Evolutionary conservation across 2,797 vertebrate species (phyloP).

Genomic region (Notoglanidium macrostoma): DNA sequence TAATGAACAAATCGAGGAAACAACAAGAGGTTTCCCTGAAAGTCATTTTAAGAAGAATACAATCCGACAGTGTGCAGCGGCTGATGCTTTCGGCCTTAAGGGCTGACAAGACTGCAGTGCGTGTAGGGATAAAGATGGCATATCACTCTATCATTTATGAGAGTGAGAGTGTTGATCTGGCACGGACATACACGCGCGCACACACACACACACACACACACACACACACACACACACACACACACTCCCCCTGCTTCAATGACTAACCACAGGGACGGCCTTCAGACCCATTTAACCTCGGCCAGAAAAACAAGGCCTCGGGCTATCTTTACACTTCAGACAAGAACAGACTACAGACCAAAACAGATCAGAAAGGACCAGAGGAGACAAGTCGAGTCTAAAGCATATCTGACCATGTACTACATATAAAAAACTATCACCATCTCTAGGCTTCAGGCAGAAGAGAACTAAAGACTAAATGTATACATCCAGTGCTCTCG

Average conservation of each 20-base stretch:
- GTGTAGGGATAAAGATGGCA: slow-evolving; percentile 26
- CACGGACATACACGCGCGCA: neutral
- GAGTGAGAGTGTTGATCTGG: slow-evolving; percentile 1
- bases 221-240: slow-evolving; percentile 17
- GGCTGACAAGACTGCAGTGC: slow-evolving; percentile 12
- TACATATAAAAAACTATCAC: neutral
- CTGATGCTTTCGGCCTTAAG: neutral
- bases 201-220: slow-evolving; percentile 4
- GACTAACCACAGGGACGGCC: slow-evolving; percentile 21
- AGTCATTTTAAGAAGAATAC: neutral
- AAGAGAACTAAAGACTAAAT: neutral
- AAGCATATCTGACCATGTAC: neutral
- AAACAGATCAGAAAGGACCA: neutral
- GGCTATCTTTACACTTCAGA: slow-evolving; percentile 23
- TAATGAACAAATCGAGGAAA: neutral
- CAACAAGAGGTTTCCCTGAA: neutral
- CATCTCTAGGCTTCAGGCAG: neutral
- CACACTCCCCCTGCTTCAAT: slow-evolving; percentile 6
- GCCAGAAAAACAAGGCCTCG: slow-evolving; percentile 33
- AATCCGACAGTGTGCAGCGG: neutral
- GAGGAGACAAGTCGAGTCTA: neutral
- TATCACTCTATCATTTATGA: slow-evolving; percentile 34
- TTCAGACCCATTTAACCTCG: slow-evolving; percentile 39
- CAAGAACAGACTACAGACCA: slow-evolving; percentile 1
- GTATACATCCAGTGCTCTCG: neutral